Evolutionary conservation across 2,797 vertebrate species (phyloP).

Genomic region (Esox masquinongy): DNA sequence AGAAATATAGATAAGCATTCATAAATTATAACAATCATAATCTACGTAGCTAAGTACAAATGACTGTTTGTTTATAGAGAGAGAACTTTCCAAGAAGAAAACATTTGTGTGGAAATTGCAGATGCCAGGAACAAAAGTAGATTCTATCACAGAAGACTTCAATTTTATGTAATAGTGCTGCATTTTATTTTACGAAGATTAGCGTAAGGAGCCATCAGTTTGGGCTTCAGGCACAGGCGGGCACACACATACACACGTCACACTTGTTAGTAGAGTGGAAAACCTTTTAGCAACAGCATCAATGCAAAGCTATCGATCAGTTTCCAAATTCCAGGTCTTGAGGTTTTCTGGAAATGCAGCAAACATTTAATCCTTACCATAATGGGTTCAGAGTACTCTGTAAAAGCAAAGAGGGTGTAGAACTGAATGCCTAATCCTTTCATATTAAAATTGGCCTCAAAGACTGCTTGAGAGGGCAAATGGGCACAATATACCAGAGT

Average conservation of each 20-base stretch:
- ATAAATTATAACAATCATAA: not conserved
- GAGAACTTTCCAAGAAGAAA: not conserved
- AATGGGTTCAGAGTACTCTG: conserved; percentile 29
- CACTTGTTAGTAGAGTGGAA: conserved; percentile 32
- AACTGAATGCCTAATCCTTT: conserved; percentile 56
- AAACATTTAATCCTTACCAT: conserved; percentile 41
- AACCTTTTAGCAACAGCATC: conserved; percentile 39
- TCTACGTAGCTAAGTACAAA: not conserved
- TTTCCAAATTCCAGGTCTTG: conserved; percentile 26
- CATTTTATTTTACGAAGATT: not conserved
- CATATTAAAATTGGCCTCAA: conserved; percentile 41
- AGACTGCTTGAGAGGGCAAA: conserved; percentile 45
- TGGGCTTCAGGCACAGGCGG: not conserved
- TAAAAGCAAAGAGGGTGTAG: conserved; percentile 45
- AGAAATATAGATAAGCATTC: no score
- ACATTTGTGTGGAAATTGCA: not conserved
- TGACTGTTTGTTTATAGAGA: not conserved
- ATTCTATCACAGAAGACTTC: not conserved
- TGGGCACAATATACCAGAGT: conserved; percentile 41
- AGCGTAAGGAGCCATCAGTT: not conserved
- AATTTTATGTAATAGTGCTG: not conserved
- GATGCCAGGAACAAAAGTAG: not conserved
- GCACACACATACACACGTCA: not conserved
- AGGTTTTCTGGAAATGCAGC: conserved; percentile 37
- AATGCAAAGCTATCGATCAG: conserved; percentile 28